Conservation (phyloP, 2,888 invertebrate species). For the Polymixis flavicincta region DNA sequence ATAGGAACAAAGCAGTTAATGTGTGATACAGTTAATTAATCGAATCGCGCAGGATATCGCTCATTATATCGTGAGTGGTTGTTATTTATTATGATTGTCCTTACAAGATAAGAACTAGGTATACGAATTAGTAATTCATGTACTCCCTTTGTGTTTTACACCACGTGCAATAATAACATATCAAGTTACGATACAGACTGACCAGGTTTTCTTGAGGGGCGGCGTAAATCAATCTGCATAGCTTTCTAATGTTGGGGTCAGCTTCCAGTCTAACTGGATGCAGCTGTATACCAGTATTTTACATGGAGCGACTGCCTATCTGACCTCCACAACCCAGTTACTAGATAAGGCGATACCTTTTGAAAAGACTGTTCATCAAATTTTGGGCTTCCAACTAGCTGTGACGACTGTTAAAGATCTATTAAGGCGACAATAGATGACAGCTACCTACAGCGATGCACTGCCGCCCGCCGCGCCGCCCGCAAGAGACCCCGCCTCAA, state of each 20-base stretch:
- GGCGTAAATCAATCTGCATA: neutral
- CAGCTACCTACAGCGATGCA: too few species aligned
- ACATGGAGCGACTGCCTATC: too few species aligned
- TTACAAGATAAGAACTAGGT: slow-evolving; percentile 36
- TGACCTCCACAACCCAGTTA: too few species aligned
- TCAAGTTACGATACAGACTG: slow-evolving; percentile 7
- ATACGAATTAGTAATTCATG: slow-evolving; percentile 25
- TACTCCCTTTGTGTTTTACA: neutral
- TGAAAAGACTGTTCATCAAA: too few species aligned
- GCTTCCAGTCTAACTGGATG: neutral
- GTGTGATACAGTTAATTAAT: slow-evolving; percentile 13
- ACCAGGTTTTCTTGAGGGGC: neutral
- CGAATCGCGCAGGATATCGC: slow-evolving; percentile 32
- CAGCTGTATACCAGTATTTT: too few species aligned
- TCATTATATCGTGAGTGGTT: slow-evolving; percentile 24
- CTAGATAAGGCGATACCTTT: too few species aligned
- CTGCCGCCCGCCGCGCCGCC: too few species aligned
- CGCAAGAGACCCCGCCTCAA: too few species aligned
- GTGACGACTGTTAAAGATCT: too few species aligned
- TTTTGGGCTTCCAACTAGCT: too few species aligned
- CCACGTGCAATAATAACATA: slow-evolving; percentile 32
- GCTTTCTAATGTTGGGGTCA: neutral
- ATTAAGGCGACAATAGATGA: too few species aligned
- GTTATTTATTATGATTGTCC: slow-evolving; percentile 45
- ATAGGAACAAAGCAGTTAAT: slow-evolving; percentile 8